Evolutionary conservation across 2,888 invertebrate genomes (phyloP), one percentile per base, ranked within the genome.

Genomic region (Atethmia centrago): DNA sequence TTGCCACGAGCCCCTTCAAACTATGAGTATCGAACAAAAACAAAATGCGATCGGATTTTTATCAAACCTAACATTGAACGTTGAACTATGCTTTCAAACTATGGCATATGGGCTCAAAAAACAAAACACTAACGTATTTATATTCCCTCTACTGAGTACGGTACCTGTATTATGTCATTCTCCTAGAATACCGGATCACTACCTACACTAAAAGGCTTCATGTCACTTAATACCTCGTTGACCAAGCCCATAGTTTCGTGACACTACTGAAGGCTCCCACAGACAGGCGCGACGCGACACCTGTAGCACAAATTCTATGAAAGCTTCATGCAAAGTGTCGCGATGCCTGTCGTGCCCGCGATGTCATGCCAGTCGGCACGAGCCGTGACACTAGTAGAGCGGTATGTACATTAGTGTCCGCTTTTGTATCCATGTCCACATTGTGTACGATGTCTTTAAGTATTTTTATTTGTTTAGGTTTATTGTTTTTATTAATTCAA

Each of bases 151-250:
- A 56, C 2, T 42, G 25, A 40, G 14, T 8, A 21, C 12, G 42
- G 19, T 62, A 62, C 9, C 8, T 16, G 16, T 66, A 45, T 31
- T 31, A 64, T 31, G 19, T 31, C 14, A 19, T 31, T 31, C 31
- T 68, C 19, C 19, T 31, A n/a, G n/a, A n/a, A 45, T 9, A 19
- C 42, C 16, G 19, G 12, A 31, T 45, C n/a, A n/a, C n/a, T n/a
- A n/a, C 7, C 12, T 19, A 16, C n/a, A 55, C n/a, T 21, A 71
- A 71, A 31, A 71, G 42, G 53, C 21, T 45, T 71, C 42, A 31
- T 71, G 31, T 71, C 70, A 70, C 19, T 9, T 10, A n/a, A 70
- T n/a, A 69, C 42, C 40, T 2, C 19, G n/a, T n/a, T n/a, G 5
- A 14, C 14, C 31, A 5, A n/a, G 28, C n/a, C 42, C 10, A 3